Conservation (phyloP, 2,797 vertebrate species). For the Carapus acus region DNA sequence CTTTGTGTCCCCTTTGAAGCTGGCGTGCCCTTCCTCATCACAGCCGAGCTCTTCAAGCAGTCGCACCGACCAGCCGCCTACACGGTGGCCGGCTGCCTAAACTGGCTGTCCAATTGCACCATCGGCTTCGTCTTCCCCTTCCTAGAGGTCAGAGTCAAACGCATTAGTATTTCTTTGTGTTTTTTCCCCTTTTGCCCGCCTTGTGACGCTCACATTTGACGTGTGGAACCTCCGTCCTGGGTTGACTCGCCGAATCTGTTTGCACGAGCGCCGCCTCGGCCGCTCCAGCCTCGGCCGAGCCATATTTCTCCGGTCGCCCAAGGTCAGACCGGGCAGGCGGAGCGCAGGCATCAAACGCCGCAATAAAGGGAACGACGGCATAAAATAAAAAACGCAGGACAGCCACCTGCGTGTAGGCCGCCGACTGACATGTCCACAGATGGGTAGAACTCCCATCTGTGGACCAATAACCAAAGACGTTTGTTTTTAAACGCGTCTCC, state of each 20-base stretch:
- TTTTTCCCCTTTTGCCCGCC: background rate
- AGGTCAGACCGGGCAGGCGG: background rate
- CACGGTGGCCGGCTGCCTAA: conserved; percentile 81
- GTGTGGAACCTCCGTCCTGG: background rate
- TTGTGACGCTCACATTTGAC: background rate
- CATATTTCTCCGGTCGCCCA: background rate
- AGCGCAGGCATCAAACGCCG: background rate
- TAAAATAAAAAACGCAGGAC: too few species aligned
- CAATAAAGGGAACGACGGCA: background rate
- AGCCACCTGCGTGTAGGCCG: too few species aligned
- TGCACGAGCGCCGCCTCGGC: too few species aligned
- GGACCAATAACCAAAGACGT: too few species aligned
- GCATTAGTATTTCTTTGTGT: background rate
- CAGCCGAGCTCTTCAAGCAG: conserved; percentile 86
- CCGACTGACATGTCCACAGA: too few species aligned
- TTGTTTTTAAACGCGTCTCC: too few species aligned
- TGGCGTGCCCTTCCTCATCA: conserved; percentile 85
- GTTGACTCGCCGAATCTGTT: too few species aligned
- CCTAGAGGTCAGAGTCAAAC: conserved; percentile 74
- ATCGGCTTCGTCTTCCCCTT: conserved; percentile 88
- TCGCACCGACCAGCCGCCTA: conserved; percentile 83
- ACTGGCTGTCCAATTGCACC: conserved; percentile 89
- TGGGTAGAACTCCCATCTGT: too few species aligned
- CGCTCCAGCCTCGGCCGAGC: background rate
- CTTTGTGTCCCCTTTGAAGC: conserved; percentile 57